Conservation (phyloP, 2,797 vertebrate genomes). For the Synaphobranchus kaupii region DNA sequence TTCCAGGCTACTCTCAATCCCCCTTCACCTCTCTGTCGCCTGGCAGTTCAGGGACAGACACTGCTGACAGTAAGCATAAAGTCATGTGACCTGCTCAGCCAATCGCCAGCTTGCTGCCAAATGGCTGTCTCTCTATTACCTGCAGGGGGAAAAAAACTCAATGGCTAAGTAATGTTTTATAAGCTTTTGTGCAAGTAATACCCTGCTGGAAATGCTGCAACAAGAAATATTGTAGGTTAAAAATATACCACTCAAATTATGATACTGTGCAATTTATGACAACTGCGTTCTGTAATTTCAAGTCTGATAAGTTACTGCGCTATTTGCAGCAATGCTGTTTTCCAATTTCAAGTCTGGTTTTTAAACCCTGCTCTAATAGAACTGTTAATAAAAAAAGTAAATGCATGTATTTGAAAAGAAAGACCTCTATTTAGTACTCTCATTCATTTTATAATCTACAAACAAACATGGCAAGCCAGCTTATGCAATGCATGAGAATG, state of each 20-base stretch:
- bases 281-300: neutral
- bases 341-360: neutral
- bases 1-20: conserved; percentile 60
- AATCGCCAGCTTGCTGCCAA: neutral
- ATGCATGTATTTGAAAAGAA: neutral
- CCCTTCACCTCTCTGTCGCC: conserved; percentile 59
- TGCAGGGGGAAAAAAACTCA: neutral
- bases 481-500: neutral
- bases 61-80: neutral
- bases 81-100: conserved; percentile 3
- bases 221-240: neutral
- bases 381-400: neutral
- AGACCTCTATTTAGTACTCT: neutral
- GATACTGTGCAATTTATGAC: neutral
- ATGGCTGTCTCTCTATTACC: neutral
- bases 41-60: conserved; percentile 54
- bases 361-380: neutral
- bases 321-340: neutral
- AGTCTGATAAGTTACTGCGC: neutral
- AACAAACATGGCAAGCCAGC: neutral
- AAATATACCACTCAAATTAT: neutral
- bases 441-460: neutral
- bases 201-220: neutral
- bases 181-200: neutral
- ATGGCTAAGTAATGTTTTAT: neutral